Evolutionary conservation across 2,888 invertebrate species (phyloP), one percentile per base, ranked within the genome.

Genomic region (Cryptocephalus moraei): DNA sequence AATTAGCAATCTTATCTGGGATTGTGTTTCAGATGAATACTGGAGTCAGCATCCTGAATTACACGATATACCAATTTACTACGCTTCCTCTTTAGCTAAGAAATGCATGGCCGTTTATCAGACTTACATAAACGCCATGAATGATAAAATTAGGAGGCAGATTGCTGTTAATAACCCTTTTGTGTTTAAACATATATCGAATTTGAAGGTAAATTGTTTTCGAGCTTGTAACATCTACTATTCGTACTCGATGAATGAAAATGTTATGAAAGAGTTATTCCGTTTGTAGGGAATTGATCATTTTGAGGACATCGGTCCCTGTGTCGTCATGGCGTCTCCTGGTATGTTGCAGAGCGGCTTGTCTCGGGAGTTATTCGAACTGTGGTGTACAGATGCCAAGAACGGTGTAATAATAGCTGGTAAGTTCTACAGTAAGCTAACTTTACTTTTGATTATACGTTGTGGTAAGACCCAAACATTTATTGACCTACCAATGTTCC

Each of bases 101-200:
- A 99, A 99, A 70, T 99, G 99, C 67, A 99, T 99, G 97, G 91
- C 95, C 47, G 99, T 99, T 1, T 99, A 99, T 75, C 99, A 99
- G 74, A 99, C 99, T 0, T 99, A 96, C 70, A 87, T 99, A 3
- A 96, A 96, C 72, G 96, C 97, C 0, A 99, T 99, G 99, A 99
- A 99, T 71, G 95, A 97, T 62, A 85, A 86, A 65, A 99, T 99
- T 57, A 81, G 90, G 10, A 73, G 94, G 1, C 97, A 97, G 74
- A 97, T 99, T 64, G 92, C 95, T 1, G 86, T 96, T 53, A 95
- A 92, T 68, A 99, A 99, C 75, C 99, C 99, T 0, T 99, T 99
- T 73, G 91, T 97, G 2, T 99, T 99, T 73, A 85, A 93, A 54
- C 97, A 99, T 69, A 97, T 99, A 55, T 91, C 91, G 1, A 93